Conservation (phyloP, 2,888 invertebrate species). For the Heliconius sara region DNA sequence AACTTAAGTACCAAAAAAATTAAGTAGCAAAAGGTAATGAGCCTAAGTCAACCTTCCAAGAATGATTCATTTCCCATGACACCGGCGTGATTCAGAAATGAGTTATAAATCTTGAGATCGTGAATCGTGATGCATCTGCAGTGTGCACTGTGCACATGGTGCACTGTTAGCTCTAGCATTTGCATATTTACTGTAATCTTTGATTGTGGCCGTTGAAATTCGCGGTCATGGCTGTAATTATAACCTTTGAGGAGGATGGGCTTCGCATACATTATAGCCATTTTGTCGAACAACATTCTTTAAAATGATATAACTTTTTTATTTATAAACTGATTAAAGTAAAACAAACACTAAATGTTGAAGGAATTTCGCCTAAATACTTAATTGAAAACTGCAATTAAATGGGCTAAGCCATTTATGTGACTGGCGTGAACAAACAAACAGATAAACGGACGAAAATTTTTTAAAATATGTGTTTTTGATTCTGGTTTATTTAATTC, state of each 20-base stretch:
- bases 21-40: conserved; percentile 29
- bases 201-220: conserved; percentile 43
- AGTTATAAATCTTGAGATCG: conserved; percentile 53
- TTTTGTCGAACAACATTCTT: no score
- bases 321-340: no score
- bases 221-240: conserved; percentile 37
- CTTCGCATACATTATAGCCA: background rate
- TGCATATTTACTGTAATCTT: conserved; percentile 47
- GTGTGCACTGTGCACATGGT: conserved; percentile 44
- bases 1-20: conserved; percentile 7
- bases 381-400: no score
- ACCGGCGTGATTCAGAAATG: conserved; percentile 54
- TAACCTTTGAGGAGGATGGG: conserved; percentile 22
- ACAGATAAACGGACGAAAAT: no score
- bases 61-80: conserved; percentile 56
- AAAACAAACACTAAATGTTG: no score
- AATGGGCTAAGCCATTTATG: no score
- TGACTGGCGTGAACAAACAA: no score
- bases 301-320: no score
- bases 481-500: no score
- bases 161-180: conserved; percentile 43
- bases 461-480: no score
- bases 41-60: conserved; percentile 32
- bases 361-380: no score
- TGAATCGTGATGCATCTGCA: conserved; percentile 53